Evolutionary conservation across 2,888 invertebrate genomes (phyloP).

Genomic region (Aleiodes leptofemur): DNA sequence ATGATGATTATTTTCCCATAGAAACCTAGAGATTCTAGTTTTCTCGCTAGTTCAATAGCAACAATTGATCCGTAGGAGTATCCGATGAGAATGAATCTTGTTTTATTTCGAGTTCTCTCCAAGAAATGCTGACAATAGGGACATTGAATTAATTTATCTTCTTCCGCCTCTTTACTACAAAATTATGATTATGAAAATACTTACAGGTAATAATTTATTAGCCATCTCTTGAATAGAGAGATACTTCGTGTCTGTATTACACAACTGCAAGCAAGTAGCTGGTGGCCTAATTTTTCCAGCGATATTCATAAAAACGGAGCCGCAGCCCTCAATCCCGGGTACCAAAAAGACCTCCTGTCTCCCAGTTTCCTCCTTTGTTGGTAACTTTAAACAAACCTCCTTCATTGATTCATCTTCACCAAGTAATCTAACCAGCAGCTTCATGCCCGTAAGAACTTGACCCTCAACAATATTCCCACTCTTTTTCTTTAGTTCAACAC

Average conservation of each 20-base stretch:
- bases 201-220: slow-evolving; percentile 77
- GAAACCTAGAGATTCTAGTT: slow-evolving; percentile 82
- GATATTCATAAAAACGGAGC: slow-evolving; percentile 66
- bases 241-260: slow-evolving; percentile 69
- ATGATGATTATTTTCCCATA: slow-evolving; percentile 83
- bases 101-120: slow-evolving; percentile 68
- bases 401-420: slow-evolving; percentile 48
- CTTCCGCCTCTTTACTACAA: neutral
- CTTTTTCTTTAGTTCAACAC: slow-evolving; percentile 50
- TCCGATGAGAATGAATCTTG: slow-evolving; percentile 84
- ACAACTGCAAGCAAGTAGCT: slow-evolving; percentile 65
- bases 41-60: slow-evolving; percentile 85
- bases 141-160: neutral
- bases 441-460: slow-evolving; percentile 58
- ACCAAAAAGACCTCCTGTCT: slow-evolving; percentile 67
- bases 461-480: neutral
- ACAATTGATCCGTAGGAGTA: slow-evolving; percentile 92
- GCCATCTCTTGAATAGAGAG: slow-evolving; percentile 77
- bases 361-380: slow-evolving; percentile 56
- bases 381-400: slow-evolving; percentile 60
- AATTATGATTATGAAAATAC: slow-evolving; percentile 47
- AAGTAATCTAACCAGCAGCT: slow-evolving; percentile 56
- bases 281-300: slow-evolving; percentile 67
- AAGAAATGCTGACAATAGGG: slow-evolving; percentile 77
- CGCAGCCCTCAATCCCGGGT: slow-evolving; percentile 74